Evolutionary conservation across 2,113 vertebrate genomes (phyloP).

Genomic region (Platichthys flesus): DNA sequence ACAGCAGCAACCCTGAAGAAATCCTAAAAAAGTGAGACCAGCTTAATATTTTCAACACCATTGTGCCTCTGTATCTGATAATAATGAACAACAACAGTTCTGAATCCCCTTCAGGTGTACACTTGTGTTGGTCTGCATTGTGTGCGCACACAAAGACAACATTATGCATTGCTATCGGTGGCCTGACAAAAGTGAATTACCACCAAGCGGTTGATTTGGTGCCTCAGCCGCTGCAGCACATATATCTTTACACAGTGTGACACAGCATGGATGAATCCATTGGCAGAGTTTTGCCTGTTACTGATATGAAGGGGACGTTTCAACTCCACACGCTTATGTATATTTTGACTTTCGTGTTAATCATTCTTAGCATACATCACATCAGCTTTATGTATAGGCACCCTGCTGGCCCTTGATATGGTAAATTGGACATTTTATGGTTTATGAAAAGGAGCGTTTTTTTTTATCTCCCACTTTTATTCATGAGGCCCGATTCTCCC

Average conservation of each 20-base stretch:
- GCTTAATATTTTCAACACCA: neutral
- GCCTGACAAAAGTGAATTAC: conserved; percentile 72
- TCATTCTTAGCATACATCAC: conserved; percentile 77
- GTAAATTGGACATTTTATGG: conserved; percentile 84
- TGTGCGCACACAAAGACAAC: conserved; percentile 48
- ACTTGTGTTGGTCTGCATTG: conserved; percentile 32
- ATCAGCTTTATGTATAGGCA: conserved; percentile 69
- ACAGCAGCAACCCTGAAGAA: neutral
- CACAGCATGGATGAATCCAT: conserved; percentile 69
- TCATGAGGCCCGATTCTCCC: conserved; percentile 65
- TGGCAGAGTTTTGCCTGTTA: conserved; percentile 65
- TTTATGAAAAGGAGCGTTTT: conserved; percentile 70
- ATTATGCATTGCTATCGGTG: conserved; percentile 66
- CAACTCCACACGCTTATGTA: conserved; percentile 64
- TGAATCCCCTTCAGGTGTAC: conserved; percentile 14
- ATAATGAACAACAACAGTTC: neutral
- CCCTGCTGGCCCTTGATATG: conserved; percentile 81
- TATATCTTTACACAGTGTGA: conserved; percentile 64
- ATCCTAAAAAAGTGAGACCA: neutral
- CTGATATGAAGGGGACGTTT: conserved; percentile 74
- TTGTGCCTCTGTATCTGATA: neutral
- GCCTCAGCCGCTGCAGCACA: conserved; percentile 61
- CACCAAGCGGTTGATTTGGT: conserved; percentile 73
- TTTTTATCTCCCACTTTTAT: conserved; percentile 78
- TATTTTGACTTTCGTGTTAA: conserved; percentile 80